These are phyloP conservation scores for Dendrophyllia cribrosa DNA, from an alignment of 64 coral and sea anemone species.

Conservation along the genomic window DNA sequence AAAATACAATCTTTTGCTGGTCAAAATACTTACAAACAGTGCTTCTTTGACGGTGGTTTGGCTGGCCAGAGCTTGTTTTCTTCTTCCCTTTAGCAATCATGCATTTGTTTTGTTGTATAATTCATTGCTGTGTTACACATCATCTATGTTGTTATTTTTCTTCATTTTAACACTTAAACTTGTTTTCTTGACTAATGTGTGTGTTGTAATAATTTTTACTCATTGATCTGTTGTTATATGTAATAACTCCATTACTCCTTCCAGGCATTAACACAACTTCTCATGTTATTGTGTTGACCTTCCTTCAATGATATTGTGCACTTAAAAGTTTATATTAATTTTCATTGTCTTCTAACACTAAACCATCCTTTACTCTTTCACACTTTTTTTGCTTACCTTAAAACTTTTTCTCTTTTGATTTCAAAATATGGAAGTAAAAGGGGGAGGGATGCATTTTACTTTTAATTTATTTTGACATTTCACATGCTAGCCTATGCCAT, in stretches of 20 bases:
- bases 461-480: background rate
- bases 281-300: too few relatives aligned
- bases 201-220: background rate
- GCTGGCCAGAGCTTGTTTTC: slow-evolving; percentile 4
- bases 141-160: background rate
- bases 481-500: slow-evolving; percentile 37
- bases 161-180: background rate
- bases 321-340: too few relatives aligned
- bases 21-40: background rate
- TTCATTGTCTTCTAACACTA: background rate
- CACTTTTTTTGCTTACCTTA: background rate
- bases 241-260: too few relatives aligned
- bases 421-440: background rate
- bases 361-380: background rate
- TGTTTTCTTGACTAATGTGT: background rate
- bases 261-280: too few relatives aligned
- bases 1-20: slow-evolving; percentile 10
- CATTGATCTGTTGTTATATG: background rate
- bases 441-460: background rate
- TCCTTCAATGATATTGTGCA: too few relatives aligned
- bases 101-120: background rate
- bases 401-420: background rate
- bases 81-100: background rate
- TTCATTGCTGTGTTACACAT: background rate
- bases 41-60: slow-evolving; percentile 27